phyloP scores from a whole-genome alignment of 2,888 invertebrate species.

The Coenonympha arcania region DNA sequence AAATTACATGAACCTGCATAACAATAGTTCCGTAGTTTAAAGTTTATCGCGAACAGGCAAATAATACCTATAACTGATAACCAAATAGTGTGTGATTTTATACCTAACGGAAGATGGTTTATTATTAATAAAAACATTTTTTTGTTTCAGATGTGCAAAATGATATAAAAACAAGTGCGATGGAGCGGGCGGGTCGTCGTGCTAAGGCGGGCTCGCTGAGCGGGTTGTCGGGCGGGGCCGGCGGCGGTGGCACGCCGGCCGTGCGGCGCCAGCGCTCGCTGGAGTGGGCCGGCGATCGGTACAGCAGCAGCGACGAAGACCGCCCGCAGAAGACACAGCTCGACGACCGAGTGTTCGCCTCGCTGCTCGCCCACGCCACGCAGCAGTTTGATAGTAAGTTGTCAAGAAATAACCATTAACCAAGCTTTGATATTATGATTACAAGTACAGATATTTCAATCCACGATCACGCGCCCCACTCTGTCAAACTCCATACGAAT shows the following conservation, averaged over 20 bases:
- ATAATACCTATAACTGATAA: too few species aligned
- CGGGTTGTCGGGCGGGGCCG: conserved; percentile 55
- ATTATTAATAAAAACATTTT: too few species aligned
- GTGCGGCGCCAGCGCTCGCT: conserved; percentile 74
- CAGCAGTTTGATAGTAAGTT: conserved; percentile 70
- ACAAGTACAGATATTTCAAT: too few species aligned
- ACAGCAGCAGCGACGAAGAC: conserved; percentile 73
- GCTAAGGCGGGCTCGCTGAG: conserved; percentile 65
- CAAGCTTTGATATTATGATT: too few species aligned
- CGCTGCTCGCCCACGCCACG: conserved; percentile 69
- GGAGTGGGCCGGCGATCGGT: conserved; percentile 74
- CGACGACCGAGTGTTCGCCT: conserved; percentile 70
- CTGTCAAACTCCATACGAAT: too few species aligned
- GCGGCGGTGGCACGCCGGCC: conserved; percentile 37
- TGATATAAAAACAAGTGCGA: conserved; percentile 54
- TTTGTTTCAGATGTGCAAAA: conserved; percentile 48
- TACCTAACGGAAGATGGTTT: not conserved
- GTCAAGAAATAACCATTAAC: not conserved
- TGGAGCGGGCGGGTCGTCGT: conserved; percentile 67
- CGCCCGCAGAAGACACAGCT: conserved; percentile 67
- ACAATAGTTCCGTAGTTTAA: too few species aligned
- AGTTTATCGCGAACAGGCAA: too few species aligned
- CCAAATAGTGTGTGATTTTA: not conserved
- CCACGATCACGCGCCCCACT: too few species aligned
- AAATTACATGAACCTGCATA: too few species aligned